Percentiles rank a stretch among this genome's conserved stretches.
phyloP scores from a whole-genome alignment of 2,888 invertebrate genomes.

The Yponomeuta evonymella region DNA sequence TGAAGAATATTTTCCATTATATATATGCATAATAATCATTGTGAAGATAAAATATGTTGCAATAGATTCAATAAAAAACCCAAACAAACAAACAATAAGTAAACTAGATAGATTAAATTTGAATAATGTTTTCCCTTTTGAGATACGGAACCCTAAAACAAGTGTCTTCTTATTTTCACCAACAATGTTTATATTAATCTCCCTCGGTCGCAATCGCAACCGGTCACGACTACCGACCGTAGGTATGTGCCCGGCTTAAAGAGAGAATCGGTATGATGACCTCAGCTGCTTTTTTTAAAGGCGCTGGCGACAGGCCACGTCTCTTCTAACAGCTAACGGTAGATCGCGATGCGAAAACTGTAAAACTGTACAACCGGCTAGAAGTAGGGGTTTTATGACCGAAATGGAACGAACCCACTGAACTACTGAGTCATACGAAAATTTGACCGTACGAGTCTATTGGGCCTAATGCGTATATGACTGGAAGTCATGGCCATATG shows the following conservation, averaged over 20 bases:
- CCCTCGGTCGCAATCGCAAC: no score
- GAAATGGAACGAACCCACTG: neutral
- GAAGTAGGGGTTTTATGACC: constrained; percentile 1
- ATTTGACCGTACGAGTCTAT: neutral
- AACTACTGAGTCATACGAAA: neutral
- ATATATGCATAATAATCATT: no score
- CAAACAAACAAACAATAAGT: no score
- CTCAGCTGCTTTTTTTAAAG: constrained; percentile 32
- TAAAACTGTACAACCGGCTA: constrained; percentile 18
- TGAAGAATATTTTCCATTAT: no score
- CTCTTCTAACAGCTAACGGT: constrained; percentile 54
- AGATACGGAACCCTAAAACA: no score
- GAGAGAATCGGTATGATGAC: constrained; percentile 49
- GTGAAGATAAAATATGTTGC: no score
- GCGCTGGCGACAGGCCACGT: constrained; percentile 27
- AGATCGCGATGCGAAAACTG: constrained; percentile 21
- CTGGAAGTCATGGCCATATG: neutral
- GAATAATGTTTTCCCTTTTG: no score
- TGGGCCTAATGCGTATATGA: neutral
- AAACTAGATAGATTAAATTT: no score
- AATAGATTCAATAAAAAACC: no score
- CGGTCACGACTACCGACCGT: no score
- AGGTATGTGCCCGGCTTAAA: neutral
- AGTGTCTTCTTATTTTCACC: no score
- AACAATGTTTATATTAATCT: no score